Conservation (phyloP, 2,113 vertebrate species). For the Pristiophorus japonicus region DNA sequence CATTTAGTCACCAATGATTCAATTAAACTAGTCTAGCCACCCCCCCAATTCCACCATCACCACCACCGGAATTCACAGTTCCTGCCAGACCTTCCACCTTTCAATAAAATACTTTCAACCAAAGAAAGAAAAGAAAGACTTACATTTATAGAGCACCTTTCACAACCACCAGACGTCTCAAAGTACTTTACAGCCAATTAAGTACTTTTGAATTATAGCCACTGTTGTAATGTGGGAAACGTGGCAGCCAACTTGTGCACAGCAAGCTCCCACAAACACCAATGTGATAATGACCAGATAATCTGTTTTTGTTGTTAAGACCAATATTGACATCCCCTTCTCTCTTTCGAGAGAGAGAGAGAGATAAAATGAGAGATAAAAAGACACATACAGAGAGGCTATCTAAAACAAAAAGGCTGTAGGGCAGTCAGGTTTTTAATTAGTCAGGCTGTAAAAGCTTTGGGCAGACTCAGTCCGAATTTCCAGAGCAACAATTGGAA, state of each 20-base stretch:
- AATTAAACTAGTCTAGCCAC: neutral
- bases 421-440: neutral
- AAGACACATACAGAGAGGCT: neutral
- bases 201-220: no score
- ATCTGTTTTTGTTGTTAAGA: no score
- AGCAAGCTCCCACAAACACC: no score
- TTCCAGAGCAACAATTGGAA: neutral
- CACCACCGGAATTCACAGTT: neutral
- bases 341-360: no score
- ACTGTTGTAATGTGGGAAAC: no score
- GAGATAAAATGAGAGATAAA: neutral
- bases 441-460: neutral
- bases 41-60: neutral
- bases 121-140: no score
- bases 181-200: no score
- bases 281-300: no score
- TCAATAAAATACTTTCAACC: neutral
- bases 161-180: no score
- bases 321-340: no score
- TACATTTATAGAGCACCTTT: no score
- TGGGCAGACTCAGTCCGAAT: neutral
- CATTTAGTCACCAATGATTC: neutral
- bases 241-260: no score
- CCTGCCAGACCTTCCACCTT: neutral
- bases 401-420: neutral